Percentiles rank a stretch among this genome's conserved stretches.
These are phyloP conservation scores for Temnothorax unifasciatus DNA, from an alignment of 2,888 invertebrate genomes.

Conservation along the genomic window DNA sequence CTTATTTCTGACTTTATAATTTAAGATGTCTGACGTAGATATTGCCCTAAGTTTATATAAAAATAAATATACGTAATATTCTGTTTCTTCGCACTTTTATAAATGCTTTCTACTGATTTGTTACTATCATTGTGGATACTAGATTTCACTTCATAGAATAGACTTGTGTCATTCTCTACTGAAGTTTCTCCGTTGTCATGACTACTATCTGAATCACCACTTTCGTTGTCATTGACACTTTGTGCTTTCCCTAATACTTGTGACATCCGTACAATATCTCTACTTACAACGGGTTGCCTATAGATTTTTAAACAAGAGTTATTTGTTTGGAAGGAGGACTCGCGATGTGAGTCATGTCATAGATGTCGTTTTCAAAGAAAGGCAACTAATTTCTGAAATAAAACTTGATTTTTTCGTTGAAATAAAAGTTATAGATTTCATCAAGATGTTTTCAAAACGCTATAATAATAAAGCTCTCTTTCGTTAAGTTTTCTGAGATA, in stretches of 20 bases:
- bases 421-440: no score
- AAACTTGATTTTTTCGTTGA: no score
- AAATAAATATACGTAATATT: slow-evolving; percentile 11
- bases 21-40: no score
- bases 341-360: no score
- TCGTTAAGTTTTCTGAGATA: no score
- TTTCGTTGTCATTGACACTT: not conserved
- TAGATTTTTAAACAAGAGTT: no score
- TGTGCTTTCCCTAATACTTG: slow-evolving; percentile 19
- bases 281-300: not conserved
- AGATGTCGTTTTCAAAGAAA: no score
- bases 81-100: not conserved
- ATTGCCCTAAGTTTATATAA: not conserved
- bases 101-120: not conserved
- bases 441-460: no score
- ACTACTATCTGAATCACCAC: not conserved
- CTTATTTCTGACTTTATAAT: no score
- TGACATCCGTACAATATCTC: slow-evolving; percentile 7
- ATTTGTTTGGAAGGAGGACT: no score
- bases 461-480: no score
- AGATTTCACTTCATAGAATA: not conserved
- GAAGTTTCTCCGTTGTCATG: not conserved
- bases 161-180: not conserved
- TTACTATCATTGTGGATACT: not conserved
- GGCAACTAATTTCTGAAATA: no score